These are phyloP conservation scores for Alca torda DNA, from an alignment of 2,797 vertebrate genomes.

Conservation along the genomic window DNA sequence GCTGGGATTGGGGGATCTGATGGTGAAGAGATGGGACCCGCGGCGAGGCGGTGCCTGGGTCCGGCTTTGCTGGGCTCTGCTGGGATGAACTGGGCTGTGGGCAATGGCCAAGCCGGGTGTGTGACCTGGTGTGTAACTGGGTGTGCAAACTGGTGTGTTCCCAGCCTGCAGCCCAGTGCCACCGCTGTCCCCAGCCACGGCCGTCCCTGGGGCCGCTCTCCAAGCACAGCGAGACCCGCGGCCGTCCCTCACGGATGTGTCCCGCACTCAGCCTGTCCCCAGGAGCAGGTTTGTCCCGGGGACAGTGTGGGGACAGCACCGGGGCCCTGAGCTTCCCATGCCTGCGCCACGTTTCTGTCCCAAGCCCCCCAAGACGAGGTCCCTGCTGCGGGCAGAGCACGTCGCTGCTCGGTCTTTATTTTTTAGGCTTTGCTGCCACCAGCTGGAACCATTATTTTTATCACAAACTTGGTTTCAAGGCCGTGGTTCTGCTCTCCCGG, in stretches of 20 bases:
- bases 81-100: rapidly evolving
- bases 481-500: not conserved
- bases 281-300: not conserved
- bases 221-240: rapidly evolving
- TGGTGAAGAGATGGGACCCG: not conserved
- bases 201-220: not conserved
- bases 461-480: not conserved
- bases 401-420: not conserved
- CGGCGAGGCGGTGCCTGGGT: rapidly evolving
- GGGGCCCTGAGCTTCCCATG: rapidly evolving
- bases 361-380: not conserved
- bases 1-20: not conserved
- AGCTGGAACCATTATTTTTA: not conserved
- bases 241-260: rapidly evolving
- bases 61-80: not conserved
- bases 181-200: too few species aligned
- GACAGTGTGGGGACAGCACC: not conserved
- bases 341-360: not conserved
- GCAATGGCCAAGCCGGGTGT: not conserved
- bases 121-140: not conserved
- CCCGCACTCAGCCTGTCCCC: rapidly evolving
- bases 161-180: not conserved
- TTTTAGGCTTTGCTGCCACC: conserved; percentile 24
- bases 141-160: not conserved
- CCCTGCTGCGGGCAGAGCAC: not conserved